Evolutionary conservation across 2,797 vertebrate genomes (phyloP), one percentile per base, ranked within the genome.

Genomic region (Dromococcyx pavoninus): DNA sequence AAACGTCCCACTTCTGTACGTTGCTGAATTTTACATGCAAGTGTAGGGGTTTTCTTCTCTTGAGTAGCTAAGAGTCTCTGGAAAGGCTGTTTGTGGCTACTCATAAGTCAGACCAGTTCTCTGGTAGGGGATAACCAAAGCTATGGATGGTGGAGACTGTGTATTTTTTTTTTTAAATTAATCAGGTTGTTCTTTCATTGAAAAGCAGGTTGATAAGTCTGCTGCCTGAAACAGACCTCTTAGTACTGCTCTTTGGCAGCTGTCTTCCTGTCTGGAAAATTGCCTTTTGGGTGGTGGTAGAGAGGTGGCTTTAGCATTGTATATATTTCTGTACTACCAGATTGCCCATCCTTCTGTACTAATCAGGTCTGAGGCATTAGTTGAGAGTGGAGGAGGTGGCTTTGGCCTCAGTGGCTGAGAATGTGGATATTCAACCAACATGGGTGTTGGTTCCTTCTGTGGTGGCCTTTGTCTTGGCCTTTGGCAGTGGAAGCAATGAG

Each of bases 291-390:
- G 37, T 65, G 11, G 13, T 48, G 43, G 17, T 62, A 18, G 25
- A 44, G 61, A 54, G 22, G 33, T 72, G 67, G 5, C 62, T 90
- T 64, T 88, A 48, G 28, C 22, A 18, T 33, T 76, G n/a, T 46
- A n/a, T 22, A 8, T 50, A 18, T 0, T 7, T 37, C 28, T 74
- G 24, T 50, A 11, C 51, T 24, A 7, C 28, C 33, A 56, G 56
- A 25, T 53, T 74, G 56, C 28, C 54, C n/a, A 8, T 58, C 10
- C 28, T 22, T 81, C 15, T 46, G 24, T 41, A 13, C 53, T 78
- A 13, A 4, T 32, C 0, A 0, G 18, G 25, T 44, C 69, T 78
- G 50, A 71, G n/a, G 11, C 3, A 2, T 28, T 28, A 21, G 28
- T 1, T 48, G 19, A 44, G 22, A 60, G 28, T 0, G 2, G 39